phyloP scores from a whole-genome alignment of 2,888 invertebrate species.

The Ophion ventricosus region DNA sequence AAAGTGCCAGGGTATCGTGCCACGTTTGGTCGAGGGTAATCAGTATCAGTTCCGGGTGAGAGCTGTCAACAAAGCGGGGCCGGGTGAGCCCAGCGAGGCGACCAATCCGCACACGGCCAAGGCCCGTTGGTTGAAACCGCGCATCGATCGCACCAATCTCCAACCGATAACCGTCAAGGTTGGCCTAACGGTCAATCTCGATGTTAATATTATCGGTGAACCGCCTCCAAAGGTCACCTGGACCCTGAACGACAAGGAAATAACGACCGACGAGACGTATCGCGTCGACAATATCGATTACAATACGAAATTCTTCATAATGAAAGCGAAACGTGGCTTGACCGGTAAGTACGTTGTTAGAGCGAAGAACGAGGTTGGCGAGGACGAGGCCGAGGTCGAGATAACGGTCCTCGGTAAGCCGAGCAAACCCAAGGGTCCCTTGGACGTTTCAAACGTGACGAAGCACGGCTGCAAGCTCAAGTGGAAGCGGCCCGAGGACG shows the following conservation, averaged over 20 bases:
- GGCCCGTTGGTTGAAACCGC: constrained; percentile 94
- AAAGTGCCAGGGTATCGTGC: constrained; percentile 93
- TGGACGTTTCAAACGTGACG: constrained; percentile 94
- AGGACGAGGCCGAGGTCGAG: constrained; percentile 95
- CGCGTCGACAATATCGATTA: constrained; percentile 94
- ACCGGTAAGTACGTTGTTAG: constrained; percentile 95
- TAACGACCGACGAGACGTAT: constrained; percentile 86
- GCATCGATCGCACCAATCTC: constrained; percentile 95
- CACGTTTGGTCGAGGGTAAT: constrained; percentile 95
- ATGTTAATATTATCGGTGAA: constrained; percentile 96
- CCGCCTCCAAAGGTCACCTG: constrained; percentile 97
- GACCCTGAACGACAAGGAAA: constrained; percentile 90
- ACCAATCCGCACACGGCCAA: constrained; percentile 96
- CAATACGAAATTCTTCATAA: constrained; percentile 94
- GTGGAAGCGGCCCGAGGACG: constrained; percentile 98
- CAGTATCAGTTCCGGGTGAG: constrained; percentile 97
- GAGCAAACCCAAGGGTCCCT: constrained; percentile 92
- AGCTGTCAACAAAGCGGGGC: constrained; percentile 98
- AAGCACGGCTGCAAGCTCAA: constrained; percentile 96
- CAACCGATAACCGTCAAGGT: constrained; percentile 93
- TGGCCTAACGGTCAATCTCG: constrained; percentile 93
- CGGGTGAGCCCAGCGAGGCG: constrained; percentile 95
- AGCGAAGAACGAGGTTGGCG: constrained; percentile 96
- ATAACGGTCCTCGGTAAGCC: constrained; percentile 94
- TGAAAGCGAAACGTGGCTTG: constrained; percentile 91